These are phyloP conservation scores for Sarcophaga caerulescens DNA, from an alignment of 2,888 invertebrate species.

Conservation along the genomic window DNA sequence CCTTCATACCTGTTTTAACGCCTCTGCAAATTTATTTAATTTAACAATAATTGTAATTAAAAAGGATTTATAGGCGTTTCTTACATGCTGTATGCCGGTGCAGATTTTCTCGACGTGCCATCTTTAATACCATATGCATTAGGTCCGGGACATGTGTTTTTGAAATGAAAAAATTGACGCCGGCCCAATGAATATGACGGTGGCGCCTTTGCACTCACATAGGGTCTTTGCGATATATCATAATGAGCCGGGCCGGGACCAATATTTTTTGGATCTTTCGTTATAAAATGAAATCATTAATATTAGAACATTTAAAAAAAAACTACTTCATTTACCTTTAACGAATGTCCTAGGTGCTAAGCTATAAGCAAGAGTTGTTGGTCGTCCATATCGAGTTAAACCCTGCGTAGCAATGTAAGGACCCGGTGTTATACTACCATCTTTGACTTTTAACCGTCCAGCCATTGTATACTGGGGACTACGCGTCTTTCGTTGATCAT, in stretches of 20 bases:
- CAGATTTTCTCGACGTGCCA: constrained; percentile 71
- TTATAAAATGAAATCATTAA: neutral
- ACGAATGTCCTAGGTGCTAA: constrained; percentile 80
- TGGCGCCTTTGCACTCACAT: constrained; percentile 73
- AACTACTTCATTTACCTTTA: constrained; percentile 67
- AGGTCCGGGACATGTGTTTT: constrained; percentile 75
- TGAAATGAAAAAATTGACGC: constrained; percentile 73
- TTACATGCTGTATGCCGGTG: constrained; percentile 78
- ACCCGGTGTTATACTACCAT: constrained; percentile 75
- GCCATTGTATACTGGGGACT: constrained; percentile 81
- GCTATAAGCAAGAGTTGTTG: constrained; percentile 80
- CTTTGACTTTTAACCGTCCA: constrained; percentile 64
- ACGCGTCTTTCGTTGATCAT: constrained; percentile 83
- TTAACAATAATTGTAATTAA: neutral
- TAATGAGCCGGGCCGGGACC: constrained; percentile 79
- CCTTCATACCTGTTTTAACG: constrained; percentile 66
- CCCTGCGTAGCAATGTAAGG: constrained; percentile 74
- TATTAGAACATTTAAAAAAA: neutral
- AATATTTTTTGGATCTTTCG: constrained; percentile 70
- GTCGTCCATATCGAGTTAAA: constrained; percentile 76
- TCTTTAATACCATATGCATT: constrained; percentile 76
- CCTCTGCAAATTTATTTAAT: constrained; percentile 72
- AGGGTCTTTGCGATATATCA: constrained; percentile 73
- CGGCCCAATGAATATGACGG: constrained; percentile 83
- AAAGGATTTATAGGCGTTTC: constrained; percentile 34